Base-by-base conservation (phyloP, 2,888 invertebrate genomes). In the Polydrusus pterygomalis region DNA sequence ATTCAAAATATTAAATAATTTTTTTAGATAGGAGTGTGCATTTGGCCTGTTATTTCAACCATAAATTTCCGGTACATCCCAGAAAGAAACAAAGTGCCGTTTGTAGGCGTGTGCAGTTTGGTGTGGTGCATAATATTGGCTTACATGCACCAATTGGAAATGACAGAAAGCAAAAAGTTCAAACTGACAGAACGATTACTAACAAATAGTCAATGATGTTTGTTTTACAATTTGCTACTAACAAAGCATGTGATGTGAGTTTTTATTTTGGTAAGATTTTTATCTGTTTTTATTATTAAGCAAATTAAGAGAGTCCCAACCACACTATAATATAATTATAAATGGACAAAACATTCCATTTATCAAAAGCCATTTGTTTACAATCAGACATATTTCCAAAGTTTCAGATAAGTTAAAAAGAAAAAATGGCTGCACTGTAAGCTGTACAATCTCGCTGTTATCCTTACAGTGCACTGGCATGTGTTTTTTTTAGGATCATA, bases 61-160 rank as follows among this genome's bases (percentile, higher is more conserved):
- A 85, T 92, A 64, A 93, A 93, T 85, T 92, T 92, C 83, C 87
- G 89, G 62, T 89, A 90, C 78, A 87, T 93, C 70, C 88, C 90
- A 74, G 90, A 90, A 79, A 89, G 88, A 77, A 92, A 93, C 84
- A 88, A 92, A 82, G 92, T 92, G 43, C 88, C 91, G 34, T 91
- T 91, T 81, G 91, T 91, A 51, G 91, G 92, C 73, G 87, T 90
- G 54, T 92, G 92, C 83, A 92, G 92, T 84, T 88, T 92, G 82
- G 86, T 91, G 74, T 93, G 93, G 93, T 92, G 92, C 51, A 89
- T 91, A 75, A 93, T 92, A 84, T 86, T 93, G 74, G 91, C 92
- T 3, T 92, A 92, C 82, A 90, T 92, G 89, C 92, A 93, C 83
- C 88, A 90, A 30, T 9, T 75, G 20, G 34, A 47, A n/a, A 49